phyloP scores from a whole-genome alignment of 2,113 vertebrate genomes.

The Psittacus erithacus region DNA sequence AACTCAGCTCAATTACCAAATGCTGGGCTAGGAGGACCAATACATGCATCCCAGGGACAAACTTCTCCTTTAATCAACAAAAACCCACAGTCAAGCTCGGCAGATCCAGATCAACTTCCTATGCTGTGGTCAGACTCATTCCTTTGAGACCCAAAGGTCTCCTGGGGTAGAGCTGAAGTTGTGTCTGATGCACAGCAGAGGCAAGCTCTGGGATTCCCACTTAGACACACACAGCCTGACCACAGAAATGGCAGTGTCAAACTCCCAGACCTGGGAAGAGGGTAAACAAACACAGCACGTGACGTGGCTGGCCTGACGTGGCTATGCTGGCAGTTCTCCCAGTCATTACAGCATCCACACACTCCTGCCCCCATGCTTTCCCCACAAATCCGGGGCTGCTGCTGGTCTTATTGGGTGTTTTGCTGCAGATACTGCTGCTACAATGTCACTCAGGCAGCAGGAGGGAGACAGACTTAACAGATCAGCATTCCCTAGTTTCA shows the following conservation, averaged over 20 bases:
- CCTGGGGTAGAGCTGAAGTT: not conserved
- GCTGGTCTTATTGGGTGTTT: slow-evolving; percentile 8
- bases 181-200: not conserved
- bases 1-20: not conserved
- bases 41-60: not conserved
- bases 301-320: not conserved
- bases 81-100: slow-evolving; percentile 8
- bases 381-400: not conserved
- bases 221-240: not conserved
- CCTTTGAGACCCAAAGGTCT: not conserved
- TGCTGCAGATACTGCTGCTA: not conserved
- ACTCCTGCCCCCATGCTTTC: slow-evolving; percentile 11
- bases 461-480: slow-evolving; percentile 1
- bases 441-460: not conserved
- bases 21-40: not conserved
- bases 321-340: slow-evolving; percentile 54
- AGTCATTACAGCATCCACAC: slow-evolving; percentile 24
- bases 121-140: not conserved
- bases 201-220: slow-evolving; percentile 31
- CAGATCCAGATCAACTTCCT: slow-evolving; percentile 5
- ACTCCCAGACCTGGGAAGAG: not conserved
- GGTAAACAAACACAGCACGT: slow-evolving; percentile 65
- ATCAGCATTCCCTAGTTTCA: not conserved
- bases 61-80: slow-evolving; percentile 3
- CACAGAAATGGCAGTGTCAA: slow-evolving; percentile 46